Conservation (phyloP, 2,113 vertebrate genomes). For the Lophura nycthemera region DNA sequence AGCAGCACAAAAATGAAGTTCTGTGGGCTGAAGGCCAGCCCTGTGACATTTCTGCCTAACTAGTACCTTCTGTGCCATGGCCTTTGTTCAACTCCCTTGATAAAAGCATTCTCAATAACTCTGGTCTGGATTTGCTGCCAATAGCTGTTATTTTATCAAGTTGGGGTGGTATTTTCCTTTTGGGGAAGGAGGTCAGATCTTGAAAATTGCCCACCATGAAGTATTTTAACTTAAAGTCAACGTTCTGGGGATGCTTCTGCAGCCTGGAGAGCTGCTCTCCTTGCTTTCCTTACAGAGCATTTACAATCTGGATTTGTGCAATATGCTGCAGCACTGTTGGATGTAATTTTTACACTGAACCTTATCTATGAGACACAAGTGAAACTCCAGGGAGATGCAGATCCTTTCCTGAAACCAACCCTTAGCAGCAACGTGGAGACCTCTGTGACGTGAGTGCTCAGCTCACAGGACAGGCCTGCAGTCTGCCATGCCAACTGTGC, state of each 20-base stretch:
- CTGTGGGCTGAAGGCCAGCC: background rate
- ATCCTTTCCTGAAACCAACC: background rate
- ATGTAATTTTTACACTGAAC: no score
- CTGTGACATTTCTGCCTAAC: conserved; percentile 25
- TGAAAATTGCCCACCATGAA: background rate
- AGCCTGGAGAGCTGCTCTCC: background rate
- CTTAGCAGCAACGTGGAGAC: background rate
- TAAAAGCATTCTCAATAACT: background rate
- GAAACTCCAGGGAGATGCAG: background rate
- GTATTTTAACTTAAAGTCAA: background rate
- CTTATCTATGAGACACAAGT: background rate
- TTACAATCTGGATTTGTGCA: background rate
- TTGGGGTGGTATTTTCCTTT: background rate
- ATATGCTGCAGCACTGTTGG: background rate
- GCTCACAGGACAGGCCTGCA: background rate
- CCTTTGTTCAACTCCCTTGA: background rate
- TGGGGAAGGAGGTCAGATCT: background rate
- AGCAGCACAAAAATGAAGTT: background rate
- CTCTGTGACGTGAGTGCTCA: background rate
- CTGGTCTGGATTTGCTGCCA: background rate
- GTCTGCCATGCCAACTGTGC: background rate
- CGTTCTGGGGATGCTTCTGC: rapidly evolving
- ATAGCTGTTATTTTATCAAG: background rate
- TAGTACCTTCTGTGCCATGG: background rate
- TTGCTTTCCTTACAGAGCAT: background rate